These are phyloP conservation scores for Lasioglossum baleicum DNA, from an alignment of 1,140 invertebrate species.

Conservation along the genomic window DNA sequence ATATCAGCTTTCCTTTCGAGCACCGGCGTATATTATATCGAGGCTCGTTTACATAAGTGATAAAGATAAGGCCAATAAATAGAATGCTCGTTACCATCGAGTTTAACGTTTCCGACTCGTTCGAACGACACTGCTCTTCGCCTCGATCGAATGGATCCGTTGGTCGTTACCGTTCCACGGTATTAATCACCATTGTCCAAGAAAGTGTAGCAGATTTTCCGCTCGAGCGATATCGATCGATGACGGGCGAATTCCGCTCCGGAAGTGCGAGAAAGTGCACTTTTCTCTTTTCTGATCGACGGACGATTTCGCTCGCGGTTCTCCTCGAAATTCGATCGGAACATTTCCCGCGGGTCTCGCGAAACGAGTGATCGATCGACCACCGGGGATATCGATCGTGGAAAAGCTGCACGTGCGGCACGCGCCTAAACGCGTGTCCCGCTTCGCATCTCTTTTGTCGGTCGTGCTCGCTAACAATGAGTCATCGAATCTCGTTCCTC, in stretches of 20 bases:
- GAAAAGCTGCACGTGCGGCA: conserved; percentile 26
- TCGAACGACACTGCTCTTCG: background rate
- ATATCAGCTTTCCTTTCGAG: background rate
- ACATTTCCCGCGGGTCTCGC: background rate
- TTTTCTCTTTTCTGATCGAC: conserved; percentile 38
- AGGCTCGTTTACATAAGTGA: background rate
- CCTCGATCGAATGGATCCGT: background rate
- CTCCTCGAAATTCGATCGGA: background rate
- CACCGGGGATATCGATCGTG: background rate
- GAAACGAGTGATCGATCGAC: background rate
- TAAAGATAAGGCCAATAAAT: background rate
- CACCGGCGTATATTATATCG: background rate
- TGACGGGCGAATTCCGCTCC: conserved; percentile 12
- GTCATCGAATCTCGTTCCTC: conserved; percentile 18
- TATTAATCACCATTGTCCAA: conserved; percentile 5
- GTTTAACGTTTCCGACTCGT: background rate
- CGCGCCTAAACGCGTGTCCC: conserved; percentile 32
- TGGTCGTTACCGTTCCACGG: background rate
- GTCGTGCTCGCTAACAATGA: background rate
- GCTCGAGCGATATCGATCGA: conserved; percentile 41
- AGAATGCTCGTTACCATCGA: background rate
- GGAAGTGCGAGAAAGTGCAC: conserved; percentile 45
- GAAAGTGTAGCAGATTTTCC: conserved; percentile 50
- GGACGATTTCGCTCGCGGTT: background rate
- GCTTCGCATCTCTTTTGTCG: conserved; percentile 4